A percentile compares a stretch with the other conserved stretches of the same genome.
Conservation (phyloP, 2,888 invertebrate genomes). For the Ennomos quercinarius region DNA sequence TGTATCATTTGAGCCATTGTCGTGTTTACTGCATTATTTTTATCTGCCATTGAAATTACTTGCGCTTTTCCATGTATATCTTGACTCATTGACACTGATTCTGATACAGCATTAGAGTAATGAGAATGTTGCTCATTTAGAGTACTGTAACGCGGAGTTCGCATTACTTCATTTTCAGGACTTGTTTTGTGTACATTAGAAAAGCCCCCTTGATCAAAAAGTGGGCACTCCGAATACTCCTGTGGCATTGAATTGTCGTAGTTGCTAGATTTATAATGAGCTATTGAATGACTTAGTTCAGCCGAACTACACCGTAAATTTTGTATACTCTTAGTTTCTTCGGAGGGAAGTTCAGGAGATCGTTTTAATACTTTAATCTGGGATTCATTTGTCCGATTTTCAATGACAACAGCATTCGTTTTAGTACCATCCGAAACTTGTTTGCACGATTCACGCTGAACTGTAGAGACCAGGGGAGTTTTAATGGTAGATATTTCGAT, state of each 20-base stretch:
- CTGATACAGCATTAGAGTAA: neutral
- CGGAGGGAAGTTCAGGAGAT: neutral
- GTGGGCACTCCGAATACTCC: neutral
- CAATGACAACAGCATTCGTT: neutral
- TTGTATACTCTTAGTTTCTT: slow-evolving; percentile 1
- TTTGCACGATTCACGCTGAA: slow-evolving; percentile 17
- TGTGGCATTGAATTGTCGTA: slow-evolving; percentile 3
- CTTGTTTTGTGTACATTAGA: neutral
- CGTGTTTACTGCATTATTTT: neutral
- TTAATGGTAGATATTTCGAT: neutral
- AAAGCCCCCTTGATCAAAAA: neutral
- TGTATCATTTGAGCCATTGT: neutral
- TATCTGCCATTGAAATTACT: neutral
- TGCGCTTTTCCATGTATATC: slow-evolving; percentile 2
- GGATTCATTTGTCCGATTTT: slow-evolving; percentile 4
- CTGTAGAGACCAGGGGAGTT: slow-evolving; percentile 3
- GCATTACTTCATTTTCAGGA: neutral
- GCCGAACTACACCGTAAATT: slow-evolving; percentile 9
- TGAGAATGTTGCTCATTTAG: neutral
- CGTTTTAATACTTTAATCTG: slow-evolving; percentile 2
- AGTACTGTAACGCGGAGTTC: neutral
- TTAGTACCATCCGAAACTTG: slow-evolving; percentile 23
- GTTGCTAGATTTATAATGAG: neutral
- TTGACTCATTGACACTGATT: slow-evolving; percentile 6
- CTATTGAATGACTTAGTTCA: neutral